phyloP scores from a whole-genome alignment of 2,888 invertebrate genomes.

The Dryobota labecula region DNA sequence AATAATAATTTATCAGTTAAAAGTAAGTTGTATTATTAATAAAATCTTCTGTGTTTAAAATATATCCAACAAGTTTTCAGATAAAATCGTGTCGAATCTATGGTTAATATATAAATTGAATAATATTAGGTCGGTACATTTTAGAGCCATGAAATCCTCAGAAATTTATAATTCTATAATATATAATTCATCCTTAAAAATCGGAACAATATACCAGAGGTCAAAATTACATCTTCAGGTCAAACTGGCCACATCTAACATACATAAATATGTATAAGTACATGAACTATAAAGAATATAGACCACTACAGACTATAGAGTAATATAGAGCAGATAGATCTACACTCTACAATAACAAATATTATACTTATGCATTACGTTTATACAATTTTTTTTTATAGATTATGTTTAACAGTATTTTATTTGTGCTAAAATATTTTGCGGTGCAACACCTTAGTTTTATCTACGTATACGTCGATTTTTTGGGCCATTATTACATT shows the following conservation, averaged over 20 bases:
- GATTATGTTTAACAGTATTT: not conserved
- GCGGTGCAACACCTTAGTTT: slow-evolving; percentile 8
- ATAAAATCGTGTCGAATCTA: no score
- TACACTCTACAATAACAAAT: slow-evolving; percentile 45
- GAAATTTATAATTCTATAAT: no score
- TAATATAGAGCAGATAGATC: slow-evolving; percentile 29
- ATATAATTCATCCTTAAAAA: not conserved
- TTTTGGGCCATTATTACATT: slow-evolving; percentile 13
- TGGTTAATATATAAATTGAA: not conserved
- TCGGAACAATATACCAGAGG: not conserved
- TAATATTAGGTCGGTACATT: not conserved
- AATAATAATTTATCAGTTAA: not conserved
- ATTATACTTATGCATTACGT: slow-evolving; percentile 17
- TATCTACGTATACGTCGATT: slow-evolving; percentile 44
- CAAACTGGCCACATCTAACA: slow-evolving; percentile 17
- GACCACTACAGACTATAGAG: slow-evolving; percentile 7
- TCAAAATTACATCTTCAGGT: not conserved
- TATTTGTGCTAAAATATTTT: slow-evolving; percentile 39
- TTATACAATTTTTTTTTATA: slow-evolving; percentile 8
- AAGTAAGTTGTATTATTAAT: not conserved
- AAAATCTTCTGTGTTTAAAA: not conserved
- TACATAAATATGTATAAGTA: slow-evolving; percentile 11
- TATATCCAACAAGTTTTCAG: not conserved
- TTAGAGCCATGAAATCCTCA: not conserved
- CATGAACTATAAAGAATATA: slow-evolving; percentile 22